Evolutionary conservation across 1,140 invertebrate genomes (phyloP), one percentile per base, ranked within the genome.

Genomic region (Olivierus martensii): DNA sequence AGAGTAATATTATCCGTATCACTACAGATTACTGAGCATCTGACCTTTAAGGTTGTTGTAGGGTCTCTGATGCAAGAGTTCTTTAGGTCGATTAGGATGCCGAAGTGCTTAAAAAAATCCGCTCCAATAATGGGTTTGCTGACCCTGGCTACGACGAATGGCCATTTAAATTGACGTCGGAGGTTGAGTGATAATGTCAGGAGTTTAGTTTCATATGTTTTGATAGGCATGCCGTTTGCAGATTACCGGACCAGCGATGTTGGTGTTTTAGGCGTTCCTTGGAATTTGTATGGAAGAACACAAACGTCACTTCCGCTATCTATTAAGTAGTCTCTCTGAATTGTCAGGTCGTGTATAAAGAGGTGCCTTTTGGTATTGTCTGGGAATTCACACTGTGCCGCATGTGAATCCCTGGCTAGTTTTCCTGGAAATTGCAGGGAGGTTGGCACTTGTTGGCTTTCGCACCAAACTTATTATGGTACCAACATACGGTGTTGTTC

Each of bases 51-150:
- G 28, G n/a, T 42, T 14, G 51, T 52, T 2, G 28, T 12, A 3
- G 35, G 19, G 46, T 58, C 54, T 3, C 9, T 52, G 7, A 58
- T 48, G 22, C 50, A 42, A 6, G 17, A 2, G 7, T 22, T 5
- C 6, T 15, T 34, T 9, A 58, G 17, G 19, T 57, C 44, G 2
- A 38, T 44, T 3, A 43, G 15, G 9, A 58, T 15, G 9, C 47
- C 34, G 36, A 36, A 58, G 14, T 51, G 22, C 10, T n/a, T n/a
- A 5, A 58, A 35, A 52, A 58, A 56, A 52, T 57, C 47, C 0
- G 49, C 54, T 1, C 56, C 56, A 17, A 58, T 52, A n/a, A 58
- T 57, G 2, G 55, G 49, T 15, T 57, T 41, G 10, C 15, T 14
- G 6, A 57, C 3, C 11, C 50, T 55, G 11, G 38, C 54, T 5